Evolutionary conservation across 2,113 vertebrate genomes (phyloP).

Genomic region (Tetrax tetrax): DNA sequence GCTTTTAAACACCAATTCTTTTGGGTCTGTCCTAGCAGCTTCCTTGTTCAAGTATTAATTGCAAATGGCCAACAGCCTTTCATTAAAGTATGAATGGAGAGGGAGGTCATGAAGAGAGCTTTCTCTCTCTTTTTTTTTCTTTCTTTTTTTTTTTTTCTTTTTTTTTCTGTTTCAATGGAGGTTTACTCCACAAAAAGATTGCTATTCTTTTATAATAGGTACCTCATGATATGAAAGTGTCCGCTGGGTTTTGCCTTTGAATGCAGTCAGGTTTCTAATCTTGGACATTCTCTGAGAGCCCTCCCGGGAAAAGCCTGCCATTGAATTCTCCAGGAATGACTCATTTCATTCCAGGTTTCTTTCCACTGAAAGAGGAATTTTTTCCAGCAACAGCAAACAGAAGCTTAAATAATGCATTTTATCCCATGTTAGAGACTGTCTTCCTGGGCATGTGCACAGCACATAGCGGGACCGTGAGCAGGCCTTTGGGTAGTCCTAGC

Average conservation of each 20-base stretch:
- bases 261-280: slow-evolving; percentile 56
- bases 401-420: slow-evolving; percentile 38
- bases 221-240: background rate
- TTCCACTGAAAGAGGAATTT: slow-evolving; percentile 45
- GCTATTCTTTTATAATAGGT: background rate
- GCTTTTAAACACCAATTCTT: background rate
- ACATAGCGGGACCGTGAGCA: background rate
- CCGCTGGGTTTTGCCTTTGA: slow-evolving; percentile 1
- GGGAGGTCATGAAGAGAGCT: background rate
- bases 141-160: rapidly evolving
- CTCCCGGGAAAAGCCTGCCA: slow-evolving; percentile 33
- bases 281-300: slow-evolving; percentile 42
- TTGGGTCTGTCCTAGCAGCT: background rate
- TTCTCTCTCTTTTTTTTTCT: background rate
- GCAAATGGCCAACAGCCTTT: background rate
- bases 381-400: slow-evolving; percentile 51
- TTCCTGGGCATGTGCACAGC: background rate
- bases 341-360: slow-evolving; percentile 64
- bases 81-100: background rate
- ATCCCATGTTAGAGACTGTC: background rate
- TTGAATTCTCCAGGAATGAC: slow-evolving; percentile 60
- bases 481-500: background rate
- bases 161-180: background rate
- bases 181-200: background rate
- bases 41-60: background rate